These are phyloP conservation scores for Drosophila formosana DNA, from an alignment of 2,888 invertebrate genomes.

Conservation along the genomic window DNA sequence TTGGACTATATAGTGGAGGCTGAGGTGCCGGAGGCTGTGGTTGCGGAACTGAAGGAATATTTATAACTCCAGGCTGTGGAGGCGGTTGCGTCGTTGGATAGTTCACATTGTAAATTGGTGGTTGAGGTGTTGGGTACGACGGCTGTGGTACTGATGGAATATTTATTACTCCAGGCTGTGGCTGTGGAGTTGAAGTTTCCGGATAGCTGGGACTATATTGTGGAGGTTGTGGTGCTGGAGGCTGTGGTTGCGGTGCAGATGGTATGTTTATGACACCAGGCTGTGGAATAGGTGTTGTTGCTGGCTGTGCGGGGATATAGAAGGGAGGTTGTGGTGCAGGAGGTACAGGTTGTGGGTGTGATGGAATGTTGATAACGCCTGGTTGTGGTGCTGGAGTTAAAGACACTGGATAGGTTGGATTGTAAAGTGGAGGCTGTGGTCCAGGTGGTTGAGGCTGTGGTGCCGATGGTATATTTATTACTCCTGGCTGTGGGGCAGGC, in stretches of 20 bases:
- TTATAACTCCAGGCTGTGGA: conserved; percentile 33
- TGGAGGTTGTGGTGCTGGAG: conserved; percentile 9
- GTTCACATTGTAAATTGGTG: conserved; percentile 55
- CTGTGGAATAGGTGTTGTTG: conserved; percentile 13
- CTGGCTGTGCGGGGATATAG: conserved; percentile 23
- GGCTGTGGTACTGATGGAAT: conserved; percentile 18
- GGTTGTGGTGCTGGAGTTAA: conserved; percentile 7
- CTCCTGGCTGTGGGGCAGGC: conserved; percentile 25
- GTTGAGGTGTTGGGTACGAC: conserved; percentile 19
- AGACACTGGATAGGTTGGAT: not conserved
- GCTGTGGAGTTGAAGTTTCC: conserved; percentile 18
- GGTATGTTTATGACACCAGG: conserved; percentile 34
- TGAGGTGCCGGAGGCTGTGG: conserved; percentile 9
- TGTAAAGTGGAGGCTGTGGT: not conserved
- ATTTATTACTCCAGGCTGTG: conserved; percentile 33
- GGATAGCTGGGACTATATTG: conserved; percentile 28
- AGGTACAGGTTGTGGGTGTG: conserved; percentile 31
- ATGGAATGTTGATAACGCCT: conserved; percentile 57
- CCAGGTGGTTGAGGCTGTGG: not conserved
- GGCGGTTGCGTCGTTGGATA: conserved; percentile 25
- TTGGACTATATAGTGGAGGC: conserved; percentile 5
- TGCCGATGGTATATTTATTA: conserved; percentile 38
- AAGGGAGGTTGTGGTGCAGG: conserved; percentile 28
- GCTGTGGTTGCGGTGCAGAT: conserved; percentile 12
- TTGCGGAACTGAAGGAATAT: conserved; percentile 37